phyloP scores from a whole-genome alignment of 2,888 invertebrate genomes.

The Papilio gigon region DNA sequence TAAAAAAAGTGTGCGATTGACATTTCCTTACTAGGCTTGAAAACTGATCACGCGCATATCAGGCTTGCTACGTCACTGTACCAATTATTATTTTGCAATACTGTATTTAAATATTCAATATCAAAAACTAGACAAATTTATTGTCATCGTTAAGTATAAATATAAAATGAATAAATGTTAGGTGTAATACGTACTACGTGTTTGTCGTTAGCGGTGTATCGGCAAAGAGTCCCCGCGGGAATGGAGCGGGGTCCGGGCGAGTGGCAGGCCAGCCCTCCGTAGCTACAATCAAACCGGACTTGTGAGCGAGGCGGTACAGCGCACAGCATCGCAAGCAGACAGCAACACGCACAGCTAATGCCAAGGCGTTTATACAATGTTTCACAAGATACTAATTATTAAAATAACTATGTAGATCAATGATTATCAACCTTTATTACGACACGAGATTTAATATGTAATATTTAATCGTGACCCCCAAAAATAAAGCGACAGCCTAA shows the following conservation, averaged over 20 bases:
- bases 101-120: neutral
- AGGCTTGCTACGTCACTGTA: slow-evolving; percentile 1
- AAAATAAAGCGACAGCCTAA: too few species aligned
- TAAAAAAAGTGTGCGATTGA: slow-evolving; percentile 25
- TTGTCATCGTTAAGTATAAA: neutral
- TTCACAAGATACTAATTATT: neutral
- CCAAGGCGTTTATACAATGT: slow-evolving; percentile 25
- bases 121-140: neutral
- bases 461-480: too few species aligned
- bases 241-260: slow-evolving; percentile 66
- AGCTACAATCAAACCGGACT: slow-evolving; percentile 70
- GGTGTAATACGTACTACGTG: slow-evolving; percentile 71
- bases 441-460: too few species aligned
- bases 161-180: slow-evolving; percentile 4
- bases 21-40: slow-evolving; percentile 28
- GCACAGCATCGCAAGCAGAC: slow-evolving; percentile 42
- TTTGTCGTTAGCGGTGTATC: slow-evolving; percentile 56
- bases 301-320: slow-evolving; percentile 48
- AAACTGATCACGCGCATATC: slow-evolving; percentile 24
- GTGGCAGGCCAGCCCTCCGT: slow-evolving; percentile 73
- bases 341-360: slow-evolving; percentile 40
- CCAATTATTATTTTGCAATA: slow-evolving; percentile 5
- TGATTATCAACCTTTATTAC: too few species aligned
- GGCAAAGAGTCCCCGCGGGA: slow-evolving; percentile 60
- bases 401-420: neutral